Evolutionary conservation across 1,140 invertebrate species (phyloP), one percentile per base, ranked within the genome.

Genomic region (Drosophila willistoni): DNA sequence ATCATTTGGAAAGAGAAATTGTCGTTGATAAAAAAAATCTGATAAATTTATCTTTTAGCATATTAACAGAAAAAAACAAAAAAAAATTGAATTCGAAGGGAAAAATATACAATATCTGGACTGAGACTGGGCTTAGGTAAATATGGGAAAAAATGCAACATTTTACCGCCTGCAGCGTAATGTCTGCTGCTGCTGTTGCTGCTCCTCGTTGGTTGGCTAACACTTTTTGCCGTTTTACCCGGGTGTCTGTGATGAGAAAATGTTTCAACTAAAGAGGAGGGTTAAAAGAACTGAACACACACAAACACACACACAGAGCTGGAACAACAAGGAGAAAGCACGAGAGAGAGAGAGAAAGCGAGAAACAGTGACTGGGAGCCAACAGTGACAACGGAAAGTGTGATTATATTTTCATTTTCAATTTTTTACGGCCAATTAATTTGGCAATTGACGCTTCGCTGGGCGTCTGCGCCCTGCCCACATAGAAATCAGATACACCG

Each of bases 381-480:
- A 39, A 39, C 36, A 81, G 66, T 61, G 70, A 69, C 34, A 90
- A 86, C 86, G 79, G 87, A 83, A 87, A 83, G 86, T 82, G 85
- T 90, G 82, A 90, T 90, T 90, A 90, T 90, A 90, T 90, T 90
- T 90, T 90, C 86, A 90, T 90, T 90, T 90, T 87, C 77, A 90
- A 90, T 90, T 90, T 90, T 90, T 90, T 90, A 90, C 86, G 86
- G 86, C 82, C 86, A 90, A 90, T 90, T 90, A 90, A 90, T 86
- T 90, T 87, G 73, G 79, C 82, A 90, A 90, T 90, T 90, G 82
- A 90, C 81, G 86, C 81, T 85, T 89, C 84, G 84, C 80, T 87
- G 80, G 79, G 83, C 82, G 82, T 82, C 83, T 87, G 84, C 83
- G 57, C 44, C 69, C 63, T 54, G 44, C 44, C 17, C 17, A 51